Base-by-base conservation (phyloP, 2,113 vertebrate species). In the Rutilus rutilus region DNA sequence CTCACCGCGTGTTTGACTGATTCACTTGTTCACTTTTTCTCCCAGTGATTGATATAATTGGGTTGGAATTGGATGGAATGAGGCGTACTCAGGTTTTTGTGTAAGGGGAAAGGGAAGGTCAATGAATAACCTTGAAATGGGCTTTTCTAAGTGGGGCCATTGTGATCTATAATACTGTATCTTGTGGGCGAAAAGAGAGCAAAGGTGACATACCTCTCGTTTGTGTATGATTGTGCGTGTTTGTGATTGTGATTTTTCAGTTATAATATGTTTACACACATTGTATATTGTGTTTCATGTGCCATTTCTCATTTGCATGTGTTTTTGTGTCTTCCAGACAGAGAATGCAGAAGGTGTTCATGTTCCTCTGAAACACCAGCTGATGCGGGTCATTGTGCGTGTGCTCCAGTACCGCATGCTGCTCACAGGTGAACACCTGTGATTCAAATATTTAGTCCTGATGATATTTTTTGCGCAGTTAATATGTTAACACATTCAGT, bases 371-470 rank as follows among this genome's bases (percentile, higher is more conserved):
- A 96, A 96, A 89, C 96, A 99, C 52, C 96, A 95, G 91, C 96
- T 99, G 87, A 91, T 98, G 89, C 95, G 94, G 91, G 96, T 98
- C 75, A 95, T 97, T 0, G 95, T 97, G 77, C 97, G 96, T 15
- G 93, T 99, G 62, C 96, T 97, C 92, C 97, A 98, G 91, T 99
- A 99, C 89, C 96, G 91, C 74, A 96, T 97, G 93, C 94, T 99
- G 82, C 97, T 99, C 87, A 99, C 97, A 90, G 98, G 98, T 98
- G 90, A 86, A 47, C 47, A 62, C 19, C 19, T 60, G 62, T 45
- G 33, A 45, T 25, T 27, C 27, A 71, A n/a, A 73, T 73, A 73
- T 69, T 69, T 69, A 36, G 17, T 39, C 30, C 33, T 39, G 17
- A 69, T 69, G 1, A 69, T 69, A 69, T 23, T 71, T 39, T 39